These are phyloP conservation scores for Drosophila littoralis DNA, from an alignment of 1,140 invertebrate genomes.

Conservation along the genomic window DNA sequence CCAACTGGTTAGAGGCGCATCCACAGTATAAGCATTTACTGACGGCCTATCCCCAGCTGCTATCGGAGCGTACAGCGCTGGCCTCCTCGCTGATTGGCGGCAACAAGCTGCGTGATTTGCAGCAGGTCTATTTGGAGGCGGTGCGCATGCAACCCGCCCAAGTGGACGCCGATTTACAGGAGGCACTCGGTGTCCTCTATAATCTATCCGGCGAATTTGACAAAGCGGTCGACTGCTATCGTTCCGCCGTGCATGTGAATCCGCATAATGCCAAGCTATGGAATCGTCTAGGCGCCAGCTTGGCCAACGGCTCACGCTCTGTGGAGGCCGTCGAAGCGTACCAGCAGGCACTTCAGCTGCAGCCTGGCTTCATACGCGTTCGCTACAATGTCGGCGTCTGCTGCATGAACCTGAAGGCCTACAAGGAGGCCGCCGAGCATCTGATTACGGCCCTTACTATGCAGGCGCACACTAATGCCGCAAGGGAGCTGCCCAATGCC, in stretches of 20 bases:
- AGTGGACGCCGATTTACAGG: conserved; percentile 97
- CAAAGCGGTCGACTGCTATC: conserved; percentile 98
- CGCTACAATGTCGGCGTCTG: conserved; percentile 99
- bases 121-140: conserved; percentile 93
- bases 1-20: conserved; percentile 94
- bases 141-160: conserved; percentile 90
- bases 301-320: conserved; percentile 97
- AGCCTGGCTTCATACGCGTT: conserved; percentile 98
- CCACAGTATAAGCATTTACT: conserved; percentile 92
- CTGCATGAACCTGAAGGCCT: conserved; percentile 97
- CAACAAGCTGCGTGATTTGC: conserved; percentile 87
- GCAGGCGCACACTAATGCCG: conserved; percentile 91
- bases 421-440: conserved; percentile 98
- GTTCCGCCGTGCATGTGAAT: conserved; percentile 92
- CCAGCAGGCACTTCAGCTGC: conserved; percentile 94
- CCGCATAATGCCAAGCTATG: conserved; percentile 96
- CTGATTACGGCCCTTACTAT: conserved; percentile 96
- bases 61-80: conserved; percentile 38
- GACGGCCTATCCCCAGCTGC: conserved; percentile 84
- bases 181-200: conserved; percentile 97
- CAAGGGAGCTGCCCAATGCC: conserved; percentile 85
- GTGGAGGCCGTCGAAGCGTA: conserved; percentile 99
- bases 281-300: conserved; percentile 98
- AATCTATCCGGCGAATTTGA: conserved; percentile 97
- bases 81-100: conserved; percentile 72